Conservation (phyloP, 2,113 vertebrate species). For the Pterocles gutturalis region DNA sequence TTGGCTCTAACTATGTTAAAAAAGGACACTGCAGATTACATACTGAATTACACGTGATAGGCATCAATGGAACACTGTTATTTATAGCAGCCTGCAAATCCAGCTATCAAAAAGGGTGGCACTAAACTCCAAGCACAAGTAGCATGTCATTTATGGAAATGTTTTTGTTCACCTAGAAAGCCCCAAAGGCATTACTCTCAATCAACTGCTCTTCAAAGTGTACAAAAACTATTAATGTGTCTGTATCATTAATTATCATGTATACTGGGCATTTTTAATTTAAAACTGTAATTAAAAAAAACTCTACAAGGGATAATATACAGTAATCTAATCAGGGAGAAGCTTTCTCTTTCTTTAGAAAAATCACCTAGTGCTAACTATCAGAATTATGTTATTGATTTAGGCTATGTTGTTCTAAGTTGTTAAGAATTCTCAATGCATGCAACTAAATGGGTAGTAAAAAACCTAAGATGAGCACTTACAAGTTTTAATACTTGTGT, state of each 20-base stretch:
- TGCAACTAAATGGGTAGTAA: neutral
- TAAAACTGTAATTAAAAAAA: neutral
- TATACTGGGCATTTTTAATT: neutral
- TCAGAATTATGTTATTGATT: neutral
- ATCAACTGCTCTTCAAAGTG: neutral
- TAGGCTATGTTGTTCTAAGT: neutral
- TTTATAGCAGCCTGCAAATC: neutral
- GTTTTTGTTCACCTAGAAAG: neutral
- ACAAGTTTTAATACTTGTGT: neutral
- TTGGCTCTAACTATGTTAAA: neutral
- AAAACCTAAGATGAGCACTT: neutral
- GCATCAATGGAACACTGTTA: neutral
- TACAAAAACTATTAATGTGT: neutral
- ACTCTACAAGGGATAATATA: neutral
- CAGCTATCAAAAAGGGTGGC: neutral
- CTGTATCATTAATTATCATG: neutral
- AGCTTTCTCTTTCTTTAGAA: neutral
- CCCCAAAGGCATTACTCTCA: neutral
- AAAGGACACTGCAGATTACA: neutral
- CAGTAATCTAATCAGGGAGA: neutral
- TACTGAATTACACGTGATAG: neutral
- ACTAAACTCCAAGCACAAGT: neutral
- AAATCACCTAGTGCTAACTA: neutral
- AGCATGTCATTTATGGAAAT: neutral
- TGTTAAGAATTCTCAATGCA: neutral